Evolutionary conservation across 1,140 invertebrate genomes (phyloP).

Genomic region (Danaus plexippus): DNA sequence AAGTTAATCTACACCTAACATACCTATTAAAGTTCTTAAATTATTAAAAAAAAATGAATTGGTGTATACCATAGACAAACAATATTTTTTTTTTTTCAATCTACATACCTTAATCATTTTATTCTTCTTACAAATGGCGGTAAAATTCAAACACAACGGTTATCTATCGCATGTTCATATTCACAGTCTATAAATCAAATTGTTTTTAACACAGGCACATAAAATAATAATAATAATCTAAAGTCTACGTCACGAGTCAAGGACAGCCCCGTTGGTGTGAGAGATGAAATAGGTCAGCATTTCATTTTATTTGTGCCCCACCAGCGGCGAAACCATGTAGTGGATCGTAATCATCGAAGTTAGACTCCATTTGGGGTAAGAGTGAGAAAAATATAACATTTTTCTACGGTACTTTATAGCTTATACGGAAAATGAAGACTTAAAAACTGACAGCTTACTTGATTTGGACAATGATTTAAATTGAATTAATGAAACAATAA

Average conservation of each 20-base stretch:
- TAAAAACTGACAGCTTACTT: no score
- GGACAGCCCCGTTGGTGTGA: constrained; percentile 27
- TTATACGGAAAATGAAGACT: no score
- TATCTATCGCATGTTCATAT: constrained; percentile 10
- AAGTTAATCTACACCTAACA: not conserved
- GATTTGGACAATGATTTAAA: no score
- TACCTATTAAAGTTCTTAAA: constrained; percentile 1
- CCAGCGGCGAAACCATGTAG: constrained; percentile 13
- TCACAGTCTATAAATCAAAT: not conserved
- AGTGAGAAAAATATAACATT: no score
- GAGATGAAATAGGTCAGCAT: constrained; percentile 51
- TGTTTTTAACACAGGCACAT: not conserved
- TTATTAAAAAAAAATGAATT: constrained; percentile 1
- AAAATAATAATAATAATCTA: not conserved
- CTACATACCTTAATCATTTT: constrained; percentile 16
- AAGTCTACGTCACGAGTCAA: constrained; percentile 9
- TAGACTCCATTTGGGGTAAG: no score
- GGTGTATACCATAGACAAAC: no score
- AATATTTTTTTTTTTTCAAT: no score
- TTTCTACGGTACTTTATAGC: no score
- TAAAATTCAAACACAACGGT: constrained; percentile 2
- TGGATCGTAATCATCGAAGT: no score
- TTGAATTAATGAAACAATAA: no score
- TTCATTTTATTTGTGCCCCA: constrained; percentile 45
- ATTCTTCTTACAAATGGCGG: not conserved